Evolutionary conservation across 2,113 vertebrate species (phyloP).

Genomic region (Ancistrus triradiatus): DNA sequence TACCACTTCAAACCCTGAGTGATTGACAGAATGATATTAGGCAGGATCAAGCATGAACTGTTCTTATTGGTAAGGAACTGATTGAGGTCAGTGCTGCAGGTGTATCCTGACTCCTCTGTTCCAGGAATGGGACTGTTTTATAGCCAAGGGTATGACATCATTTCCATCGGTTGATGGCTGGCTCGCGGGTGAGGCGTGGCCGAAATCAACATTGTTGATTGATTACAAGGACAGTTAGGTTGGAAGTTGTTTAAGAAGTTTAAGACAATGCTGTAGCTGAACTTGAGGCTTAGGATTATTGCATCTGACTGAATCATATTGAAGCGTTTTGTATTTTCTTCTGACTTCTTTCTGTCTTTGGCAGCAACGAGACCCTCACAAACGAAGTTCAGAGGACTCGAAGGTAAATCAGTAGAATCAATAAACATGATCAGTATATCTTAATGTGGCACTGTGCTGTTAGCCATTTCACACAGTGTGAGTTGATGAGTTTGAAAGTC

Average conservation of each 20-base stretch:
- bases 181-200: constrained; percentile 16
- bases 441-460: no score
- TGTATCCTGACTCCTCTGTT: no score
- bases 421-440: neutral
- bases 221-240: constrained; percentile 6
- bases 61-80: neutral
- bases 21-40: neutral
- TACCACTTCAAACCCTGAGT: neutral
- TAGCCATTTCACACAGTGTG: no score
- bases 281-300: no score
- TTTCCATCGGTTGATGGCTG: constrained; percentile 14
- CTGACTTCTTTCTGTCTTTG: constrained; percentile 37
- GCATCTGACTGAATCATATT: no score
- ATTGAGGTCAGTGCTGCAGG: no score
- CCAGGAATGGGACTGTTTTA: constrained; percentile 16
- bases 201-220: constrained; percentile 29
- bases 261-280: no score
- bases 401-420: constrained; percentile 58
- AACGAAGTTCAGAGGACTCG: constrained; percentile 68
- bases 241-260: constrained; percentile 35
- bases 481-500: no score
- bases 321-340: no score
- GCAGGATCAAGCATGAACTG: neutral
- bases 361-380: constrained; percentile 73
- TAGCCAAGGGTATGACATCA: constrained; percentile 6